A percentile compares a stretch with the other conserved stretches of the same genome.
These are phyloP conservation scores for Mimas tiliae DNA, from an alignment of 2,888 invertebrate species.

Conservation along the genomic window DNA sequence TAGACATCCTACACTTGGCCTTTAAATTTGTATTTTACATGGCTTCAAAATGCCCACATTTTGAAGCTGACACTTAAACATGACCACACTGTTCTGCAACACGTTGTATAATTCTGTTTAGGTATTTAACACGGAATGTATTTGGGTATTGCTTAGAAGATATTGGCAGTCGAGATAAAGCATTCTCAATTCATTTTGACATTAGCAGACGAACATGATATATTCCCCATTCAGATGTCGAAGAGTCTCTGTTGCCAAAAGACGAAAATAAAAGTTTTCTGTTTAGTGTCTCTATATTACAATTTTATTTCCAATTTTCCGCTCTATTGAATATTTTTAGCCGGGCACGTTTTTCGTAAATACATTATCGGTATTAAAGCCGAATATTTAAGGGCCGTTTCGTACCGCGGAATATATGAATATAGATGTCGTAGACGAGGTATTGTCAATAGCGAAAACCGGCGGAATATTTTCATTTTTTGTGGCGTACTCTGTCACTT, in stretches of 20 bases:
- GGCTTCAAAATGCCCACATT: no score
- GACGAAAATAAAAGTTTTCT: background rate
- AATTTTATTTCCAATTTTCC: background rate
- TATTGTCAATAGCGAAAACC: background rate
- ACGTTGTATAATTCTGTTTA: no score
- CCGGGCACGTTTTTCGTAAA: background rate
- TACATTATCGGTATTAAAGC: background rate
- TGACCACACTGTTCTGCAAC: no score
- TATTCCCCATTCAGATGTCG: background rate
- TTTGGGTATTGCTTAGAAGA: no score
- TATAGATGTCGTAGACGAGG: background rate
- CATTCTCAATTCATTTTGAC: background rate
- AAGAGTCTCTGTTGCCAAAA: background rate
- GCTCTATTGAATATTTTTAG: constrained; percentile 4
- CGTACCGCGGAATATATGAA: background rate
- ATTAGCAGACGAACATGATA: background rate
- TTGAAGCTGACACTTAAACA: no score
- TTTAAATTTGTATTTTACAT: no score
- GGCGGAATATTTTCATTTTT: background rate
- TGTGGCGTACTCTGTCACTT: background rate
- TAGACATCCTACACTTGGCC: no score
- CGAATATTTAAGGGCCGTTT: background rate
- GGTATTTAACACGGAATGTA: no score
- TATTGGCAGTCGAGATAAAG: no score
- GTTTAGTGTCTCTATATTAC: background rate